phyloP scores from a whole-genome alignment of 2,797 vertebrate genomes.

The Arrhamphus sclerolepis region DNA sequence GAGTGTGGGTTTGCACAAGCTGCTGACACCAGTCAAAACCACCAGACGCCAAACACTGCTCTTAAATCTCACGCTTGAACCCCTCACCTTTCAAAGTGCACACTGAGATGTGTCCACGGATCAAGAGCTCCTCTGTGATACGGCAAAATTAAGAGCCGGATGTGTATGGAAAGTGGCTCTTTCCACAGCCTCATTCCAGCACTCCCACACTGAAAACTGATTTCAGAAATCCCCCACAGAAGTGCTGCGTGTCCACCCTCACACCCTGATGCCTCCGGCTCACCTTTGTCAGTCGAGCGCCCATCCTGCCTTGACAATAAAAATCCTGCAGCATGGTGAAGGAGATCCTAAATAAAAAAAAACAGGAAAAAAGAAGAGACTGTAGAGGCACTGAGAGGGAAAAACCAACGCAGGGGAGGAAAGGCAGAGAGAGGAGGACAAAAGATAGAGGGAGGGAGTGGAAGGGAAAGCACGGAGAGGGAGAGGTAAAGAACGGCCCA shows the following conservation, averaged over 20 bases:
- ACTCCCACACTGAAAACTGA: constrained; percentile 32
- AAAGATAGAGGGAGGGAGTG: constrained; percentile 46
- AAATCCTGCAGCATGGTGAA: constrained; percentile 76
- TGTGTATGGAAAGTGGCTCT: constrained; percentile 9
- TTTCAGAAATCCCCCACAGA: constrained; percentile 9
- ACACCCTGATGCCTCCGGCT: constrained; percentile 46
- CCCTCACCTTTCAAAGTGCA: constrained; percentile 48
- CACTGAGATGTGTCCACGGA: constrained; percentile 31
- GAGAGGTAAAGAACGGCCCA: constrained; percentile 54
- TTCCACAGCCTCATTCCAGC: constrained; percentile 13
- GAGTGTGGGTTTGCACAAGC: constrained; percentile 27
- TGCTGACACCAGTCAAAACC: constrained; percentile 40
- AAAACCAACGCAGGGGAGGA: constrained; percentile 7
- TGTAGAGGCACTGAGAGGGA: constrained; percentile 28
- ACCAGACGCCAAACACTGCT: constrained; percentile 27
- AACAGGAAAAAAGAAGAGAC: constrained; percentile 51
- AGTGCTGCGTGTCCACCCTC: neutral
- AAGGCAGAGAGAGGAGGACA: constrained; percentile 33
- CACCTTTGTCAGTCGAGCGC: constrained; percentile 73
- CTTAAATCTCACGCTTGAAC: constrained; percentile 51
- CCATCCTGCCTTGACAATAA: constrained; percentile 56
- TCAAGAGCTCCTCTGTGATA: constrained; percentile 30
- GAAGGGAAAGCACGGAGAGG: constrained; percentile 34
- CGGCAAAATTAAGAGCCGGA: constrained; percentile 36
- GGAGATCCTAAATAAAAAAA: constrained; percentile 57